phyloP scores from a whole-genome alignment of 2,113 vertebrate species.

The Bufo bufo region DNA sequence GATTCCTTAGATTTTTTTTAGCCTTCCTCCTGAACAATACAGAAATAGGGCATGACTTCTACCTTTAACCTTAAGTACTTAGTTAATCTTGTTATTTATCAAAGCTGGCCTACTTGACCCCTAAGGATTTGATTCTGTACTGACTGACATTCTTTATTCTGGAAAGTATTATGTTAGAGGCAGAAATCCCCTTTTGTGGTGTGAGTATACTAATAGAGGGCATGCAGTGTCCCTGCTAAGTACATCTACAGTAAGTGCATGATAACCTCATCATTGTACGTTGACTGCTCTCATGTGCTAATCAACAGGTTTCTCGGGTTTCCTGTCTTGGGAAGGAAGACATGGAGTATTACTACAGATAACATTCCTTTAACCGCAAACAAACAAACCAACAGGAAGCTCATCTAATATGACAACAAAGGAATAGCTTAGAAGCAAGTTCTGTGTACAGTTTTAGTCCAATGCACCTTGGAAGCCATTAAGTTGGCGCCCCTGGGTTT shows the following conservation, averaged over 20 bases:
- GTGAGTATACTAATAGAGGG: constrained; percentile 26
- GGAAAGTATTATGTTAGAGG: constrained; percentile 44
- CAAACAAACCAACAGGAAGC: constrained; percentile 55
- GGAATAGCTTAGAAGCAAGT: constrained; percentile 30
- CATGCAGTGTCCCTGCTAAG: constrained; percentile 1
- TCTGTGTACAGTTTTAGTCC: neutral
- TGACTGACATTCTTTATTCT: constrained; percentile 56
- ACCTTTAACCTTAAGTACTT: constrained; percentile 58
- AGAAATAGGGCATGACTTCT: constrained; percentile 56
- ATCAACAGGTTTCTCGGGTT: constrained; percentile 38
- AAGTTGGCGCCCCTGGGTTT: neutral
- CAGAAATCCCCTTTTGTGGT: constrained; percentile 38
- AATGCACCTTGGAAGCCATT: neutral
- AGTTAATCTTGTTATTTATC: constrained; percentile 59
- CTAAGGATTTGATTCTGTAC: constrained; percentile 47
- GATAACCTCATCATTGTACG: constrained; percentile 10
- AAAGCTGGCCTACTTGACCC: constrained; percentile 56
- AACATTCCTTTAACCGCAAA: constrained; percentile 44
- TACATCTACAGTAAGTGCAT: constrained; percentile 39
- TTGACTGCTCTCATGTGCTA: constrained; percentile 27
- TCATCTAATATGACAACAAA: constrained; percentile 35
- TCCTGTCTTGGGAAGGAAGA: constrained; percentile 47
- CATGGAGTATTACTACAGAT: constrained; percentile 23
- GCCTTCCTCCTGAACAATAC: constrained; percentile 51
- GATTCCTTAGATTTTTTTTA: constrained; percentile 58